phyloP scores from a whole-genome alignment of 2,888 invertebrate genomes.

The Stenchaetothrips biformis region DNA sequence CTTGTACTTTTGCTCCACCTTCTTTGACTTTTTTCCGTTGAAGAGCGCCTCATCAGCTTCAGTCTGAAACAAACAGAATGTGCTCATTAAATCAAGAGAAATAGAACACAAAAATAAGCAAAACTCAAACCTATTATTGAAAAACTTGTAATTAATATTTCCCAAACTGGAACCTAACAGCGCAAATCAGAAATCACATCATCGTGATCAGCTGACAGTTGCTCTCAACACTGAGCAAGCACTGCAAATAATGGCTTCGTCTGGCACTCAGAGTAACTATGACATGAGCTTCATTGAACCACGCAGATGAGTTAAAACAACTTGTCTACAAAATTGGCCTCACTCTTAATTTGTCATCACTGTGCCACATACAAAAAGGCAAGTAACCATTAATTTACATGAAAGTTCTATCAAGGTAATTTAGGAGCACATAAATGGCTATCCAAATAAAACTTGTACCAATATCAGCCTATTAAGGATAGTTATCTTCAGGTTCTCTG shows the following conservation, averaged over 20 bases:
- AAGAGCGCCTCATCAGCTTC: conserved; percentile 92
- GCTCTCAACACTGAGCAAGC: not conserved
- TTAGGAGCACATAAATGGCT: conserved; percentile 35
- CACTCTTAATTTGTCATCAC: not conserved
- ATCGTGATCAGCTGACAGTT: not conserved
- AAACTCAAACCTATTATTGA: conserved; percentile 25
- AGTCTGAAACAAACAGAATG: conserved; percentile 54
- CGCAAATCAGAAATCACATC: not conserved
- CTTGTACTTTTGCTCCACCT: conserved; percentile 87
- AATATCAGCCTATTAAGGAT: not conserved
- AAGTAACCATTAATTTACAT: no score
- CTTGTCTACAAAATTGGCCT: not conserved
- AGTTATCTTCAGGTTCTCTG: not conserved
- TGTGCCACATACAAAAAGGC: conserved; percentile 25
- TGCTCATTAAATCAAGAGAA: no score
- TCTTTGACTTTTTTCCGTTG: conserved; percentile 91
- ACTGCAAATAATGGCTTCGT: no score
- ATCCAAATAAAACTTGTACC: conserved; percentile 34
- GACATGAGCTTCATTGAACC: conserved; percentile 33
- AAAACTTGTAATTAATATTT: not conserved
- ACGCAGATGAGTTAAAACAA: conserved; percentile 20
- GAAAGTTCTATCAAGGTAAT: conserved; percentile 32
- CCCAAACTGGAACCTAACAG: not conserved
- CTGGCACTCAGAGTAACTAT: conserved; percentile 36
- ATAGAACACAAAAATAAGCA: conserved; percentile 34